A percentile compares a stretch with the other conserved stretches of the same genome.
Evolutionary conservation across 2,113 vertebrate genomes (phyloP).

Genomic region (Oxyruncus cristatus): DNA sequence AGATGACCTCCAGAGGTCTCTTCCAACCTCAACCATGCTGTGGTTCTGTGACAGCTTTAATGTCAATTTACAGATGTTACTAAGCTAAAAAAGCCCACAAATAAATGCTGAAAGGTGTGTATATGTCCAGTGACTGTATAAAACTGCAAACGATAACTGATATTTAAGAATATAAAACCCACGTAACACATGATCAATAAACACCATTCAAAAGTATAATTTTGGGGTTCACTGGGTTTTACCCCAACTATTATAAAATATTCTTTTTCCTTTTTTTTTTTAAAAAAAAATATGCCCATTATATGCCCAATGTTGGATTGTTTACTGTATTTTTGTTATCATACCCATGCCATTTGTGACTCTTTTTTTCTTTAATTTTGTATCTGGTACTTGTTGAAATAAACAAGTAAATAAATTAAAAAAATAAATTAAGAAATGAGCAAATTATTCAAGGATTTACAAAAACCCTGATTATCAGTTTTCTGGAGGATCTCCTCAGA

Average conservation of each 20-base stretch:
- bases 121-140: background rate
- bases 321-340: background rate
- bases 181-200: background rate
- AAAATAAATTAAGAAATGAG: background rate
- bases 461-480: rapidly evolving
- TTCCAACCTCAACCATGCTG: background rate
- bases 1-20: background rate
- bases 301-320: rapidly evolving
- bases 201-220: background rate
- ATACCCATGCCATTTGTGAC: background rate
- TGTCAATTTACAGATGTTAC: background rate
- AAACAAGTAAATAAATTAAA: too few relatives aligned
- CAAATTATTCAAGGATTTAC: background rate
- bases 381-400: background rate
- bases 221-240: background rate
- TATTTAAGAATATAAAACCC: background rate
- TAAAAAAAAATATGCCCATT: background rate
- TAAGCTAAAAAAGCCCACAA: background rate
- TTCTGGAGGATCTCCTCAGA: background rate
- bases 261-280: background rate
- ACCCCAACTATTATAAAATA: background rate
- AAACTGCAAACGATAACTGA: background rate
- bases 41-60: background rate
- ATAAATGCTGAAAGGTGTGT: background rate
- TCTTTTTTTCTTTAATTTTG: background rate